A percentile compares a stretch with the other conserved stretches of the same genome.
Evolutionary conservation across 2,113 vertebrate genomes (phyloP).

Genomic region (Anseranas semipalmata): DNA sequence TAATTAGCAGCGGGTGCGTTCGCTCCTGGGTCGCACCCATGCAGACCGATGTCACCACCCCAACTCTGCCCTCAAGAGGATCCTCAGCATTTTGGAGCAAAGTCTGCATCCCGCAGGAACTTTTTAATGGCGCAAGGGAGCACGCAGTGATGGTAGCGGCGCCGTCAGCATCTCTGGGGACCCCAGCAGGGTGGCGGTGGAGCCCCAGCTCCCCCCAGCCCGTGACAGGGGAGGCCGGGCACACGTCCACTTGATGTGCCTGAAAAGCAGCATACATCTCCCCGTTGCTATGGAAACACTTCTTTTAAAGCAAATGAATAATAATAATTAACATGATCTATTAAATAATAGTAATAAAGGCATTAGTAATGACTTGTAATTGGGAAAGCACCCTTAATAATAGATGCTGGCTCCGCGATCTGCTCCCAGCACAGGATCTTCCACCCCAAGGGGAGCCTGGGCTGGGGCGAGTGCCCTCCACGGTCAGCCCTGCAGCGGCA

Average conservation of each 20-base stretch:
- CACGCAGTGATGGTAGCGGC: not conserved
- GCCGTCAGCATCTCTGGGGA: not conserved
- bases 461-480: not conserved
- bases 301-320: conserved; percentile 44
- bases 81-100: not conserved
- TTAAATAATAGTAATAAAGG: conserved; percentile 39
- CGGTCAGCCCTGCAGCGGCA: not conserved
- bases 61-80: not conserved
- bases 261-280: not conserved
- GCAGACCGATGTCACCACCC: rapidly evolving
- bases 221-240: not conserved
- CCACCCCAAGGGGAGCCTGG: not conserved
- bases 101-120: not conserved
- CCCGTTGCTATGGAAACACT: conserved; percentile 29
- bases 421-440: not conserved
- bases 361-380: conserved; percentile 12
- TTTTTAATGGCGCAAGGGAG: not conserved
- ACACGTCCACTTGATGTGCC: not conserved
- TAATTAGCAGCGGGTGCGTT: not conserved
- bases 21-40: not conserved
- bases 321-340: not conserved
- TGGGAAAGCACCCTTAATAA: not conserved
- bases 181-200: not conserved
- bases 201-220: not conserved
- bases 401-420: rapidly evolving